Evolutionary conservation across 92 coral and sea anemone genomes (phyloP).

Genomic region (Hydrozoanthus gracilis): DNA sequence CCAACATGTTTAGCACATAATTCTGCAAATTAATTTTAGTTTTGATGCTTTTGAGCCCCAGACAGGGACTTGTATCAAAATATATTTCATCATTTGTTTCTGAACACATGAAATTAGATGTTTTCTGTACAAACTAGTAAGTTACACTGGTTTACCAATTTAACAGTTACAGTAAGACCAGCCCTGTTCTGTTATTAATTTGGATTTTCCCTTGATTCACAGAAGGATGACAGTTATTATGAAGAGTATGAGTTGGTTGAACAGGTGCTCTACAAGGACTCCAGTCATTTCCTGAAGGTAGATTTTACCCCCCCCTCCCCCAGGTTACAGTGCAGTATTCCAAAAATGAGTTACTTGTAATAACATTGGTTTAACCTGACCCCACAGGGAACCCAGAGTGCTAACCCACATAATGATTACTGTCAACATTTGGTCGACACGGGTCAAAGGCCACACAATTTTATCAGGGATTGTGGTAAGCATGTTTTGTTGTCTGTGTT

Average conservation of each 20-base stretch:
- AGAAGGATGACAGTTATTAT: constrained; percentile 77
- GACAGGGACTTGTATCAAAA: too few relatives aligned
- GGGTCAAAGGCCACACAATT: constrained; percentile 98
- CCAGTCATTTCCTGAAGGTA: constrained; percentile 98
- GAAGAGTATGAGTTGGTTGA: constrained; percentile 80
- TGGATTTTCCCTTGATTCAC: neutral
- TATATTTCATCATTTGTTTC: too few relatives aligned
- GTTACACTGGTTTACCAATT: neutral
- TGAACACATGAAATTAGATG: too few relatives aligned
- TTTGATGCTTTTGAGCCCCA: too few relatives aligned
- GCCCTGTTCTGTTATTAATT: too few relatives aligned
- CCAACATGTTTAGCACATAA: too few relatives aligned
- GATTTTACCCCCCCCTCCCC: neutral
- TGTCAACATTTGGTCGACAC: constrained; percentile 98
- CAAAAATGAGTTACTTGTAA: neutral
- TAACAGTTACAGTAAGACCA: neutral
- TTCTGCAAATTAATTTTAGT: too few relatives aligned
- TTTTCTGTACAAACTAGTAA: neutral
- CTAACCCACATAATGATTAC: constrained; percentile 98
- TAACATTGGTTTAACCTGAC: neutral
- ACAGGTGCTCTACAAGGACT: constrained; percentile 92
- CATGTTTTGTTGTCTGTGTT: neutral
- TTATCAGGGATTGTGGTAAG: constrained; percentile 98
- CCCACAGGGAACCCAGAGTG: constrained; percentile 96
- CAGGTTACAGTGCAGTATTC: neutral